Base-by-base conservation (phyloP, 2,888 invertebrate species). In the Cephus sareptanus region DNA sequence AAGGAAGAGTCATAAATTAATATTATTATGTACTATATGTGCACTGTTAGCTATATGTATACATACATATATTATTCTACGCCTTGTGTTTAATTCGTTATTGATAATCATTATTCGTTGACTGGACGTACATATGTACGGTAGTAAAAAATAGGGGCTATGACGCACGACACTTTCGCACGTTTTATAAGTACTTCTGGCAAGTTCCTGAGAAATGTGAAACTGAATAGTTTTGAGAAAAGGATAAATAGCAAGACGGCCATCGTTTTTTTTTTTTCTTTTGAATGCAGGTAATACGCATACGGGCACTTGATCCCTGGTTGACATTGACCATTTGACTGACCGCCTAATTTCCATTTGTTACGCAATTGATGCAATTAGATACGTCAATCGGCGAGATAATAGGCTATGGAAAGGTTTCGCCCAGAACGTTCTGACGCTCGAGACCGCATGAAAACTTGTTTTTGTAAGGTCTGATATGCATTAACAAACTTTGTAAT, bases 311-410 rank as follows among this genome's bases (percentile, higher is more conserved):
- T 84, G 86, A 86, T 83, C 85, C 79, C 76, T 76, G 82, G 75
- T 33, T 79, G 83, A 80, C 85, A 85, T 83, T 85, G 85, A 81
- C 83, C 82, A 84, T 81, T 82, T 82, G 77, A 76, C 77, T 81
- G 76, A 79, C 80, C 84, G 84, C 81, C 82, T 82, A 87, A 88
- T 88, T 87, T 85, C 82, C 85, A 87, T 85, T 83, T 82, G 82
- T 86, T 86, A 81, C 83, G 84, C 86, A 87, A 87, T 87, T 85
- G 87, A 85, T 85, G 81, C 86, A 85, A 88, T 87, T 88, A 85
- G 83, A 84, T 83, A 81, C 83, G 83, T 82, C 85, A 85, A 86
- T 85, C 81, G 84, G 73, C 74, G 12, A 34, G 71, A 71, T 31
- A 71, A 71, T 31, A 71, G 71, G 9, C 33, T 71, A 31, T 34